These are phyloP conservation scores for Plestiodon gilberti DNA, from an alignment of 2,113 vertebrate species.

Conservation along the genomic window DNA sequence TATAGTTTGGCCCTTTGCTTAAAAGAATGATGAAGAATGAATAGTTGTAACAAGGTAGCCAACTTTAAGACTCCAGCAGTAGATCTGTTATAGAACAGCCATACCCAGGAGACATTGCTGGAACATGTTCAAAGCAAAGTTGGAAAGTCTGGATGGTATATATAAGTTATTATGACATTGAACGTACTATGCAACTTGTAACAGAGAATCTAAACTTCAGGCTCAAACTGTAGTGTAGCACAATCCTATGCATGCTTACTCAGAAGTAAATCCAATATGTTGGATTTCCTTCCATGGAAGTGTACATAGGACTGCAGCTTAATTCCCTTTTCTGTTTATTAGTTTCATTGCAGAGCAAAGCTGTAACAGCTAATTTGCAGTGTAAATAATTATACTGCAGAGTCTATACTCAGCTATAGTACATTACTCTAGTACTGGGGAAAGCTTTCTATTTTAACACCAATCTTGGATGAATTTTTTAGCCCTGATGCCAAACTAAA, in stretches of 20 bases:
- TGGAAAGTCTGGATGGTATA: neutral
- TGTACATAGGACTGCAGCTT: neutral
- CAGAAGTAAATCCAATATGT: no score
- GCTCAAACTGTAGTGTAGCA: no score
- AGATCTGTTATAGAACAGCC: neutral
- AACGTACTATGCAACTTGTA: neutral
- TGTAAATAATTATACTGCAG: neutral
- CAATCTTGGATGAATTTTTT: conserved; percentile 11
- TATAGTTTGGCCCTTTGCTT: neutral
- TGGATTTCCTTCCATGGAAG: no score
- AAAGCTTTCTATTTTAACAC: conserved; percentile 11
- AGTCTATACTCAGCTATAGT: neutral
- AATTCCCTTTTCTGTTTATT: neutral
- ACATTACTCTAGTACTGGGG: neutral
- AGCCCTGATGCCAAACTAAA: conserved; percentile 10
- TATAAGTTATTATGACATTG: neutral
- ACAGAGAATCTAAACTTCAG: neutral
- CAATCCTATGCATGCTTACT: no score
- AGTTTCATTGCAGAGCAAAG: neutral
- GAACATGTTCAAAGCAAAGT: neutral
- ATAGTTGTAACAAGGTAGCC: neutral
- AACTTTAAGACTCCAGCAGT: neutral
- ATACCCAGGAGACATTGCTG: neutral
- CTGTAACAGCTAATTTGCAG: neutral
- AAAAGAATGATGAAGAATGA: neutral